Conservation (phyloP, 2,113 vertebrate species). For the Geococcyx californianus region DNA sequence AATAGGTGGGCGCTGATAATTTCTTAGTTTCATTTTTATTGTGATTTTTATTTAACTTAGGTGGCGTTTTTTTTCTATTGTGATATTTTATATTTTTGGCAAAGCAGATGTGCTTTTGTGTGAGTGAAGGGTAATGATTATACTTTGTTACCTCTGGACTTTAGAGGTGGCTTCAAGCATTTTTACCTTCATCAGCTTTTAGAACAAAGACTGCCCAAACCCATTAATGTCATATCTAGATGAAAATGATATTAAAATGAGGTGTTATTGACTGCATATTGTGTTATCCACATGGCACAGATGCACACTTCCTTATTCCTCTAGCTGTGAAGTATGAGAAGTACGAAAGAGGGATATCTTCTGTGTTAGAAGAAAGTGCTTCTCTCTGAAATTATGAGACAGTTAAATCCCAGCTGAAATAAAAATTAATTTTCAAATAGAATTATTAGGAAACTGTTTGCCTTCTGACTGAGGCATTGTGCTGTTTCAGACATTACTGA, state of each 20-base stretch:
- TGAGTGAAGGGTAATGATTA: neutral
- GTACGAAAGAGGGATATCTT: neutral
- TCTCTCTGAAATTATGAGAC: neutral
- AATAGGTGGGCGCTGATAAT: neutral
- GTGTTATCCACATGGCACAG: neutral
- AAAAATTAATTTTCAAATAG: neutral
- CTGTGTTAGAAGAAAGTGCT: neutral
- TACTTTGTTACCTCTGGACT: neutral
- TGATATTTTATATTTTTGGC: neutral
- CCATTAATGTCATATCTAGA: neutral
- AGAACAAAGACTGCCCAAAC: neutral
- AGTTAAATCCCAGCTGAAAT: neutral
- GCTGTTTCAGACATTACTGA: neutral
- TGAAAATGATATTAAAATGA: neutral
- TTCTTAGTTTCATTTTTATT: neutral
- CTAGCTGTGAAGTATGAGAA: neutral
- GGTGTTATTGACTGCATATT: neutral
- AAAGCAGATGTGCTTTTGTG: neutral
- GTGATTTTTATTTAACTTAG: no score
- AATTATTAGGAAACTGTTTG: neutral
- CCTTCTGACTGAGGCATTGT: neutral
- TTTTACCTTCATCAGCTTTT: neutral
- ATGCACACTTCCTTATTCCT: neutral
- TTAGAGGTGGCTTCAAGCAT: neutral
- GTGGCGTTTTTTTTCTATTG: neutral